phyloP scores from a whole-genome alignment of 2,888 invertebrate genomes.

The Dryadula phaetusa region DNA sequence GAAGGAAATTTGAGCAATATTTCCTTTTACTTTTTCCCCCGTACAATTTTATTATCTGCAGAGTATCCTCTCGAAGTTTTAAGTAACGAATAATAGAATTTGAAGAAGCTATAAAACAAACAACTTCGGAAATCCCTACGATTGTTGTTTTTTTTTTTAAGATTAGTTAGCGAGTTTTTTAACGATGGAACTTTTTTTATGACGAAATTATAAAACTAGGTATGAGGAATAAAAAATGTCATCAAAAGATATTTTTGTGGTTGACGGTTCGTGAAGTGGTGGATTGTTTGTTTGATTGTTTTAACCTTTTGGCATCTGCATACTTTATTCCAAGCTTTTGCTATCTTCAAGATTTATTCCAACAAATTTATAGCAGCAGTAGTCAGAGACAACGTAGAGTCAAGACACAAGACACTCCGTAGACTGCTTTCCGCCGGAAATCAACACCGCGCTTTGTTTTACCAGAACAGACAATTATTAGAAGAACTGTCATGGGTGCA shows the following conservation, averaged over 20 bases:
- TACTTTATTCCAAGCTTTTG: too few relatives aligned
- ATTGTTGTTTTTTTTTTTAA: slow-evolving; percentile 41
- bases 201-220: slow-evolving; percentile 33
- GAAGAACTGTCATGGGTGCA: too few relatives aligned
- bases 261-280: slow-evolving; percentile 25
- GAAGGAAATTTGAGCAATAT: background rate
- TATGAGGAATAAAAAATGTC: slow-evolving; percentile 34
- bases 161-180: slow-evolving; percentile 47
- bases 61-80: slow-evolving; percentile 35
- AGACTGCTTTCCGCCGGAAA: too few relatives aligned
- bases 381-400: too few relatives aligned
- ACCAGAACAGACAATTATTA: too few relatives aligned
- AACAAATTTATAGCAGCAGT: too few relatives aligned
- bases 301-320: too few relatives aligned
- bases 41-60: slow-evolving; percentile 30
- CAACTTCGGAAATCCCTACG: slow-evolving; percentile 18
- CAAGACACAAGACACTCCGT: too few relatives aligned
- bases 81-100: slow-evolving; percentile 41
- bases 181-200: slow-evolving; percentile 46
- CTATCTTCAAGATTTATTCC: too few relatives aligned
- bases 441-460: too few relatives aligned
- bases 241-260: slow-evolving; percentile 30
- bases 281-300: slow-evolving; percentile 21
- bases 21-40: slow-evolving; percentile 16
- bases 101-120: slow-evolving; percentile 40